Evolutionary conservation across 2,113 vertebrate species (phyloP).

Genomic region (Nerophis lumbriciformis): DNA sequence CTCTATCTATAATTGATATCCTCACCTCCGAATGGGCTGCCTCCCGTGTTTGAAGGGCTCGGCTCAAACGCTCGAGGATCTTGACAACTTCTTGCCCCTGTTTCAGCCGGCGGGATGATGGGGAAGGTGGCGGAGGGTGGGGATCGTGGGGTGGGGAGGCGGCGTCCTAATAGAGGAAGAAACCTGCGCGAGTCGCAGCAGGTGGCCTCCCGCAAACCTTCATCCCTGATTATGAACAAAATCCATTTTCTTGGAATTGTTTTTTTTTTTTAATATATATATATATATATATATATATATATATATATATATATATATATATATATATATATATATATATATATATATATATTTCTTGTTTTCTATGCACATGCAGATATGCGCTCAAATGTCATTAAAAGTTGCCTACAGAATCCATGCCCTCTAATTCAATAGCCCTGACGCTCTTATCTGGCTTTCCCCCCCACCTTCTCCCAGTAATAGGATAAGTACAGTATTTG

Average conservation of each 20-base stretch:
- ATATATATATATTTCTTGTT: slow-evolving; percentile 46
- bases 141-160: background rate
- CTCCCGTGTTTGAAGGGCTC: slow-evolving; percentile 90
- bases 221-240: slow-evolving; percentile 26
- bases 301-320: slow-evolving; percentile 37
- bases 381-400: slow-evolving; percentile 63
- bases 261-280: slow-evolving; percentile 14
- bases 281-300: slow-evolving; percentile 33
- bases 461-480: slow-evolving; percentile 60
- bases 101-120: slow-evolving; percentile 61
- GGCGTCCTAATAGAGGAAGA: slow-evolving; percentile 27
- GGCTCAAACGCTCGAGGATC: slow-evolving; percentile 93
- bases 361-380: slow-evolving; percentile 58
- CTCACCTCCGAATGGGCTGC: slow-evolving; percentile 90
- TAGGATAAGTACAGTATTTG: slow-evolving; percentile 75
- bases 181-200: slow-evolving; percentile 30
- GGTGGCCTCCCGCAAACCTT: slow-evolving; percentile 44
- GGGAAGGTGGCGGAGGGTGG: slow-evolving; percentile 24
- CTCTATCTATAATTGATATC: slow-evolving; percentile 99
- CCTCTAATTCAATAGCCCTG: slow-evolving; percentile 65
- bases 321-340: slow-evolving; percentile 32
- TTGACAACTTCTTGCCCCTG: slow-evolving; percentile 93
- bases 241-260: slow-evolving; percentile 45
- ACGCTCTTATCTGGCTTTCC: slow-evolving; percentile 63
- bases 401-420: slow-evolving; percentile 55